Conservation (phyloP, 2,113 vertebrate species). For the Cyanoliseus patagonus region DNA sequence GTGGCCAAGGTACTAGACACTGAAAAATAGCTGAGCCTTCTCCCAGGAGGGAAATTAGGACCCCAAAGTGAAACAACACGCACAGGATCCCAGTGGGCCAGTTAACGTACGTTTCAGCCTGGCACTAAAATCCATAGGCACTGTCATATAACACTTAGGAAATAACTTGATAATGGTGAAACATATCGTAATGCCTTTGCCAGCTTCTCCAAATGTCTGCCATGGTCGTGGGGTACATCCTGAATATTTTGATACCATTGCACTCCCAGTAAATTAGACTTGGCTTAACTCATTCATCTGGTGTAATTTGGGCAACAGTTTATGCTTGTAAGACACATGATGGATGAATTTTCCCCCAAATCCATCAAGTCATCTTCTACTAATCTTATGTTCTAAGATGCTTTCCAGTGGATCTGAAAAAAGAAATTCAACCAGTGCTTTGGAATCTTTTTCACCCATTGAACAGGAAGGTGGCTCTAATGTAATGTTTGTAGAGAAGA, state of each 20-base stretch:
- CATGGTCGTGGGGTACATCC: fast-evolving
- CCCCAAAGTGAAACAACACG: background rate
- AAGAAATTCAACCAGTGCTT: background rate
- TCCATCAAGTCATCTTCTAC: background rate
- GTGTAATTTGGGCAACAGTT: background rate
- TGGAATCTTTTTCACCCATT: background rate
- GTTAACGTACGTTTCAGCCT: background rate
- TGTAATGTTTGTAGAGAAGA: background rate
- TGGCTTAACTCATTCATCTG: background rate
- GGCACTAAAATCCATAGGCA: background rate
- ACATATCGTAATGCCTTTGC: background rate
- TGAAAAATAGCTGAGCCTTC: background rate
- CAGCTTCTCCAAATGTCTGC: background rate
- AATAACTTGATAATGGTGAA: background rate
- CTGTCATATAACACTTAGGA: background rate
- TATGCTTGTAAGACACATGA: fast-evolving
- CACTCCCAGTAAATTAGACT: background rate
- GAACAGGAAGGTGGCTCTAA: background rate
- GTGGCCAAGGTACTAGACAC: background rate
- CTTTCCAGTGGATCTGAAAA: background rate
- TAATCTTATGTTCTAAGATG: background rate
- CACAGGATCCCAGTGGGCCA: background rate
- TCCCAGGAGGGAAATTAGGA: background rate
- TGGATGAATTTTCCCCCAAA: background rate
- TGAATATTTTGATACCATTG: background rate